These are phyloP conservation scores for Apodemia mormo DNA, from an alignment of 2,888 invertebrate genomes.

Conservation along the genomic window DNA sequence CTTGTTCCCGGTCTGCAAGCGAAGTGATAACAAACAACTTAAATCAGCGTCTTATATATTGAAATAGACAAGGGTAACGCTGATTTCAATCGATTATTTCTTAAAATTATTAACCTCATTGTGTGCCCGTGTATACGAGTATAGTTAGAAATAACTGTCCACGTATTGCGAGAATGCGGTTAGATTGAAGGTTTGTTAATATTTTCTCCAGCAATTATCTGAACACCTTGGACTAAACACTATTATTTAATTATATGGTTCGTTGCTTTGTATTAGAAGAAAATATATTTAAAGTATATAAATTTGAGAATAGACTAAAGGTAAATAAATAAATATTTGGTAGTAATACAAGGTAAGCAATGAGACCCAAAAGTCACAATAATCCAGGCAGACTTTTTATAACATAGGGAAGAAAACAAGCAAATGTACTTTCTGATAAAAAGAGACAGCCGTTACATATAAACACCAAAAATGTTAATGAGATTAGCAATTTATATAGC, in stretches of 20 bases:
- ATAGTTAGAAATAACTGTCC: conserved; percentile 18
- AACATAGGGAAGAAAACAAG: too few species aligned
- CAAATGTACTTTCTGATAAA: too few species aligned
- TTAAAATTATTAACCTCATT: conserved; percentile 23
- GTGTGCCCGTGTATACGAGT: conserved; percentile 19
- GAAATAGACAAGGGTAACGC: conserved; percentile 24
- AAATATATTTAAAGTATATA: background rate
- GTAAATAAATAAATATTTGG: too few species aligned
- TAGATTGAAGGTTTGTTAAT: conserved; percentile 25
- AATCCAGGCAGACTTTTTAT: too few species aligned
- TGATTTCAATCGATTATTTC: conserved; percentile 21
- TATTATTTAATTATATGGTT: conserved; percentile 16
- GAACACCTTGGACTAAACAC: conserved; percentile 19
- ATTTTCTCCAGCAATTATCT: conserved; percentile 23
- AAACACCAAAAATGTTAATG: too few species aligned
- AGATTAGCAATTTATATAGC: too few species aligned
- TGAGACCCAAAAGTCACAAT: too few species aligned
- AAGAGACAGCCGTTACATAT: too few species aligned
- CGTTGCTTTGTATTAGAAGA: conserved; percentile 3
- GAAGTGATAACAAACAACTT: conserved; percentile 17
- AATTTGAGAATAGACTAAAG: too few species aligned
- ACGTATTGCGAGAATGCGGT: conserved; percentile 21
- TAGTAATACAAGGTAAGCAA: too few species aligned
- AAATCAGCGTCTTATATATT: conserved; percentile 25
- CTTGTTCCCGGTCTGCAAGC: background rate